phyloP scores from a whole-genome alignment of 92 coral and sea anemone species.

The Umimayanthus kanabou region DNA sequence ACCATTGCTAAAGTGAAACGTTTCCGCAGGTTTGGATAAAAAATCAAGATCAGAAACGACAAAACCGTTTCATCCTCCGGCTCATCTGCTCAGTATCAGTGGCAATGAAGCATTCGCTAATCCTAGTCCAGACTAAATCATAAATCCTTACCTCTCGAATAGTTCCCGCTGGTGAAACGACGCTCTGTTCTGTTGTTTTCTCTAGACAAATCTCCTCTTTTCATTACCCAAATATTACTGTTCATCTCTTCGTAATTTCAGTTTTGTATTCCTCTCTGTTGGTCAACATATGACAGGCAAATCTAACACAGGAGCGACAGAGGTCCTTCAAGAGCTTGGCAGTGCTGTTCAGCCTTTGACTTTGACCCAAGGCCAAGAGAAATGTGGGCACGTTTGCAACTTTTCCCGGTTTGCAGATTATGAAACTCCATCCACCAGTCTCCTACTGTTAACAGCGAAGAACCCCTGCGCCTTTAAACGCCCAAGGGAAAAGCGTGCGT shows the following conservation, averaged over 20 bases:
- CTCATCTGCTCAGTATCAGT: too few relatives aligned
- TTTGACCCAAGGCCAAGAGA: background rate
- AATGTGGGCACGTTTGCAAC: background rate
- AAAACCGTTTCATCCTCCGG: too few relatives aligned
- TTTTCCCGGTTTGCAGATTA: background rate
- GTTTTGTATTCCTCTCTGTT: too few relatives aligned
- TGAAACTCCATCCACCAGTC: background rate
- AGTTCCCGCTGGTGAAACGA: constrained; percentile 12
- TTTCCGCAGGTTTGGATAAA: too few relatives aligned
- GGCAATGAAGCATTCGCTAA: too few relatives aligned
- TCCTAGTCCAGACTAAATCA: too few relatives aligned
- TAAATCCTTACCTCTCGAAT: constrained; percentile 12
- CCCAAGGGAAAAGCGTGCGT: background rate
- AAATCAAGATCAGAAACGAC: too few relatives aligned
- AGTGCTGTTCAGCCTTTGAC: background rate
- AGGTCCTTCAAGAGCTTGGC: too few relatives aligned
- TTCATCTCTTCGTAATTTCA: constrained; percentile 6
- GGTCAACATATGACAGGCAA: too few relatives aligned
- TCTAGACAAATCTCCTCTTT: constrained; percentile 2
- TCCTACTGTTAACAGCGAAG: background rate
- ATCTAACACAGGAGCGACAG: too few relatives aligned
- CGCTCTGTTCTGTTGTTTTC: background rate
- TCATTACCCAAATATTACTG: constrained; percentile 22
- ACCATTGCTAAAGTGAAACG: too few relatives aligned
- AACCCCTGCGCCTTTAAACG: background rate